These are phyloP conservation scores for Crocidura indochinensis DNA, from an alignment of 2,797 vertebrate species.

Conservation along the genomic window DNA sequence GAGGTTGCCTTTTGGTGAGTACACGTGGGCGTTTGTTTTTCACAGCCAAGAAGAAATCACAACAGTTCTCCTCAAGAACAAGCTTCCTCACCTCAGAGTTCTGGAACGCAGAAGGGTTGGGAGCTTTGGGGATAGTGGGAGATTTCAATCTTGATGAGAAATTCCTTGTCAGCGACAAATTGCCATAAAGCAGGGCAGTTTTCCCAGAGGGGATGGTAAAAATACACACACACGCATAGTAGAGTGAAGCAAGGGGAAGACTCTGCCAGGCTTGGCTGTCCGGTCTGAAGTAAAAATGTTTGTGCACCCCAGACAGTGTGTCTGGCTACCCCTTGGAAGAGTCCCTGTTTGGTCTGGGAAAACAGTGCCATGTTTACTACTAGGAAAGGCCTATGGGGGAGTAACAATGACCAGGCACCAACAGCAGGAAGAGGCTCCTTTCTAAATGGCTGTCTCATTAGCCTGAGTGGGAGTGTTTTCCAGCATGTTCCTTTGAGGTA, in stretches of 20 bases:
- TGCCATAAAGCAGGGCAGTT: conserved; percentile 33
- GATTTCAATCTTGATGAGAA: conserved; percentile 71
- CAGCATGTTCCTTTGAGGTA: conserved; percentile 69
- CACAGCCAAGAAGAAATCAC: background rate
- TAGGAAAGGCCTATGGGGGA: conserved; percentile 93
- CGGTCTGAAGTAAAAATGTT: conserved; percentile 86
- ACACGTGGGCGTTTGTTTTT: background rate
- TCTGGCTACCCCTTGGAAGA: conserved; percentile 92
- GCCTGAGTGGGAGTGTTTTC: conserved; percentile 67
- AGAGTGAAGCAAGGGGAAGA: conserved; percentile 86
- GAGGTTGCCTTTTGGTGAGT: background rate
- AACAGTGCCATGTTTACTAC: conserved; percentile 94
- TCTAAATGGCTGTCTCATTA: conserved; percentile 84
- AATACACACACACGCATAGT: conserved; percentile 84
- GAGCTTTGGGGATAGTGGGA: conserved; percentile 48
- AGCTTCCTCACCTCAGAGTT: conserved; percentile 61
- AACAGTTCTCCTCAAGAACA: conserved; percentile 17
- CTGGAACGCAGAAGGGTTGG: conserved; percentile 52
- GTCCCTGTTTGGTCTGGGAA: conserved; percentile 93
- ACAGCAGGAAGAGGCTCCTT: conserved; percentile 80
- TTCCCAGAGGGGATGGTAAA: conserved; percentile 79
- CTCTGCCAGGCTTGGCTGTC: conserved; percentile 80
- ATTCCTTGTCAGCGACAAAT: conserved; percentile 74
- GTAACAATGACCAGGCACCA: conserved; percentile 94
- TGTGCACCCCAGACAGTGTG: conserved; percentile 92